Conservation (phyloP, 2,888 invertebrate species). For the Parascotia fuliginaria region DNA sequence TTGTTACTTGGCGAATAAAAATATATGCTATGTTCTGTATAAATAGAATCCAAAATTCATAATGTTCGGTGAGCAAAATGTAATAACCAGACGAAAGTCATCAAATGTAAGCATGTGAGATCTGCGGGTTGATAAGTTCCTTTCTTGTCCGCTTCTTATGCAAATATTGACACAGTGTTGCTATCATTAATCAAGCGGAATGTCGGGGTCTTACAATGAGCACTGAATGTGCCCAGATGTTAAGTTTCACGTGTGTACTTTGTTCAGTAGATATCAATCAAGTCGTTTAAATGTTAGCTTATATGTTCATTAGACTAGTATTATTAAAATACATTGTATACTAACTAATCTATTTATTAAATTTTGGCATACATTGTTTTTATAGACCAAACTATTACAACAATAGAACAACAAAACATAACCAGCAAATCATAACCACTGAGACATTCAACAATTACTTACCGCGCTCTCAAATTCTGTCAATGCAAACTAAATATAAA, state of each 20-base stretch:
- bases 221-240: conserved; percentile 54
- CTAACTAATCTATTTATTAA: no score
- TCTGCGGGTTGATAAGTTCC: conserved; percentile 74
- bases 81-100: conserved; percentile 67
- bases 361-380: no score
- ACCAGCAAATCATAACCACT: no score
- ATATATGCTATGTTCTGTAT: conserved; percentile 31
- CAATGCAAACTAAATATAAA: no score
- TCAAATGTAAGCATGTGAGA: conserved; percentile 69
- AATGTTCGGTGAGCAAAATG: conserved; percentile 17
- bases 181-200: conserved; percentile 80
- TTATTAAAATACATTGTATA: not conserved
- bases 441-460: no score
- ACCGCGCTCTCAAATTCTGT: no score
- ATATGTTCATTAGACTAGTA: conserved; percentile 34
- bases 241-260: conserved; percentile 52
- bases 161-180: conserved; percentile 83
- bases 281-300: conserved; percentile 43
- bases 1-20: conserved; percentile 28
- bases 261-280: conserved; percentile 60
- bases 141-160: conserved; percentile 82
- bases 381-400: no score
- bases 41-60: conserved; percentile 48
- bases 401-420: no score
- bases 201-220: conserved; percentile 64